phyloP scores from a whole-genome alignment of 2,113 vertebrate genomes.

The Nothoprocta perdicaria region DNA sequence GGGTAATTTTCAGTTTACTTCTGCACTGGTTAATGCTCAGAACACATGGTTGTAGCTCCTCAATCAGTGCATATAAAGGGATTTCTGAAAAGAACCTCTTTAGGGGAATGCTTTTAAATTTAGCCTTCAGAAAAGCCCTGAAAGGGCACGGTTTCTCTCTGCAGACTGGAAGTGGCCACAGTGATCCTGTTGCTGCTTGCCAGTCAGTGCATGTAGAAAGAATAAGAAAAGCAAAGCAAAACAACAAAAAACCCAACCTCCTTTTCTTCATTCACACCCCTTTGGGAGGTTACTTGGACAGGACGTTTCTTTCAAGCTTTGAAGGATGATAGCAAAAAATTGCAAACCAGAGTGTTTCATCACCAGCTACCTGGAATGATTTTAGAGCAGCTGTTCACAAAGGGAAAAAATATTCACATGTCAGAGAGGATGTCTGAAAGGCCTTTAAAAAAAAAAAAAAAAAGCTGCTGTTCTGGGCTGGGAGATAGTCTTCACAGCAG shows the following conservation, averaged over 20 bases:
- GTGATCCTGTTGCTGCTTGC: neutral
- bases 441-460: neutral
- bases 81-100: neutral
- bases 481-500: constrained; percentile 1
- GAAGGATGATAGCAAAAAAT: constrained; percentile 85
- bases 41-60: neutral
- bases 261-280: neutral
- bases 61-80: neutral
- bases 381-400: constrained; percentile 29
- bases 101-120: neutral
- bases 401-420: constrained; percentile 37
- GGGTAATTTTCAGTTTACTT: neutral
- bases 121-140: neutral
- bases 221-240: neutral
- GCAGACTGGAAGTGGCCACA: neutral
- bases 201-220: constrained; percentile 34
- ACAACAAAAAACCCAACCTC: no score
- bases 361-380: constrained; percentile 83
- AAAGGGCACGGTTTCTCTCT: neutral
- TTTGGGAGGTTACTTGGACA: constrained; percentile 72
- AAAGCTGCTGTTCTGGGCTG: neutral
- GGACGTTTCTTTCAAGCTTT: constrained; percentile 76
- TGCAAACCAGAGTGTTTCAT: constrained; percentile 90
- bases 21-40: neutral
- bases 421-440: constrained; percentile 25